Evolutionary conservation across 2,888 invertebrate species (phyloP).

Genomic region (Melinaea marsaeus): DNA sequence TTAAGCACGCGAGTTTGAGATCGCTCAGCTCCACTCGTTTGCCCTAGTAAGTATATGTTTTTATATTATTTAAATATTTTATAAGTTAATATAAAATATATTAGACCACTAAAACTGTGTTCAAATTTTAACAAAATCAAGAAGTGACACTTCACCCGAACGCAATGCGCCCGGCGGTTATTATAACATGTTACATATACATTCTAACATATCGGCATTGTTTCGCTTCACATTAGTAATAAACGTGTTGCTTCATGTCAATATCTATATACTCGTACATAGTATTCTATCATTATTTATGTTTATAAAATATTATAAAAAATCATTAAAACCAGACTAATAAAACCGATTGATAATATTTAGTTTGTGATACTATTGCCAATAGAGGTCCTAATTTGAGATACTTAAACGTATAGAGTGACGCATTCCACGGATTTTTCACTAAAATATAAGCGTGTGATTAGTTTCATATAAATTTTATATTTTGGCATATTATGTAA

Average conservation of each 20-base stretch:
- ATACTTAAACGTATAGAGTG: conserved; percentile 23
- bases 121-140: conserved; percentile 3
- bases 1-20: too few relatives aligned
- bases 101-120: conserved; percentile 5
- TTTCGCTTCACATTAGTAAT: conserved; percentile 64
- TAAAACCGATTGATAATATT: conserved; percentile 50
- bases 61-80: conserved; percentile 1
- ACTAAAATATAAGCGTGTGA: conserved; percentile 54
- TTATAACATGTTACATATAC: conserved; percentile 42
- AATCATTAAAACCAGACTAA: conserved; percentile 30
- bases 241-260: conserved; percentile 51
- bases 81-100: neutral
- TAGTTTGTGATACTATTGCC: conserved; percentile 71
- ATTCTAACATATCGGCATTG: conserved; percentile 70
- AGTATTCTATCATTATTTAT: conserved; percentile 15
- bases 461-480: conserved; percentile 63
- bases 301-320: conserved; percentile 8
- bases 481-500: conserved; percentile 22
- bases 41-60: too few relatives aligned
- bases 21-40: too few relatives aligned
- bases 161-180: conserved; percentile 39
- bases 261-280: conserved; percentile 33
- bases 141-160: conserved; percentile 15
- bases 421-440: conserved; percentile 64
- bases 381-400: conserved; percentile 48